Percentiles rank a stretch among this genome's conserved stretches.
These are phyloP conservation scores for Ctena decussata DNA, from an alignment of 2,888 invertebrate genomes.

Conservation along the genomic window DNA sequence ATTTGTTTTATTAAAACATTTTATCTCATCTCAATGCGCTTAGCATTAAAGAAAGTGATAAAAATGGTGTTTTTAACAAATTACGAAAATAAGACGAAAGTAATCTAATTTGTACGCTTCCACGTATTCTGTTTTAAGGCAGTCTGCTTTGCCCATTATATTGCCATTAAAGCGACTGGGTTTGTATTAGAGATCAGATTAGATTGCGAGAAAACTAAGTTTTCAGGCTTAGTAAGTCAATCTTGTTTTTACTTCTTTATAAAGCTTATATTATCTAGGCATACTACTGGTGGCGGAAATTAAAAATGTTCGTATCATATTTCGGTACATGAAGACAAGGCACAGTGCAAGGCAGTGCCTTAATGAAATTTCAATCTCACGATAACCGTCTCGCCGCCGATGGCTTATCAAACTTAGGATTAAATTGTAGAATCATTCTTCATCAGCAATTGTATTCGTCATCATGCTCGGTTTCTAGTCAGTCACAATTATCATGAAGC, in stretches of 20 bases:
- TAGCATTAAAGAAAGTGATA: constrained; percentile 32
- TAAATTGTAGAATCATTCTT: too few species aligned
- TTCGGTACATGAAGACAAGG: too few species aligned
- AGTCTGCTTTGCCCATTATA: constrained; percentile 6
- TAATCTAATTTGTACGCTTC: constrained; percentile 52
- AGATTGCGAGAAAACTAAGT: not conserved
- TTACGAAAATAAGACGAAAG: constrained; percentile 48
- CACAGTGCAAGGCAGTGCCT: too few species aligned
- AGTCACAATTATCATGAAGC: too few species aligned
- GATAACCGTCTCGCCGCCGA: too few species aligned
- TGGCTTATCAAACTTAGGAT: too few species aligned
- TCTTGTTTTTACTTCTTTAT: not conserved
- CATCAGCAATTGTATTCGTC: too few species aligned
- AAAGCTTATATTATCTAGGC: not conserved
- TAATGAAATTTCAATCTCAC: too few species aligned
- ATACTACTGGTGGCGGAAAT: not conserved
- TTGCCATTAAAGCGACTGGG: not conserved
- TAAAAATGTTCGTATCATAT: too few species aligned
- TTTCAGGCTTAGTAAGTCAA: not conserved
- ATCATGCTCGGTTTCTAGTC: too few species aligned
- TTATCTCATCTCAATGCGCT: constrained; percentile 12
- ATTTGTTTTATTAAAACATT: constrained; percentile 20
- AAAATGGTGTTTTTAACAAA: constrained; percentile 49
- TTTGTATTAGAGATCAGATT: not conserved
- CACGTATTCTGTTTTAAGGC: constrained; percentile 2